Conservation (phyloP, 2,797 vertebrate genomes). For the Protosalanx chinensis region DNA sequence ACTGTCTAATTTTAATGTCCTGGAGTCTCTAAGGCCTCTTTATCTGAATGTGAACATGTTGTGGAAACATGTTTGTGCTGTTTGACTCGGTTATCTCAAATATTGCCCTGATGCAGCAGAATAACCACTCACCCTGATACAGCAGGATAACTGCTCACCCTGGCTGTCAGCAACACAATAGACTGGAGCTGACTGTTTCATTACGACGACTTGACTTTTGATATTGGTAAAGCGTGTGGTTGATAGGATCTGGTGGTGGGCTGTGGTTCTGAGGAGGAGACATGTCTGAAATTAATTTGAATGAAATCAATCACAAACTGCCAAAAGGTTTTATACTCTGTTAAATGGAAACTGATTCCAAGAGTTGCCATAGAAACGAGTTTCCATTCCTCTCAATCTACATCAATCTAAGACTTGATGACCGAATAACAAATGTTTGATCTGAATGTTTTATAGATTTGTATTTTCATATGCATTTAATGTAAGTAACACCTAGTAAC, state of each 20-base stretch:
- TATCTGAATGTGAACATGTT: conserved; percentile 10
- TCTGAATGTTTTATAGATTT: conserved; percentile 31
- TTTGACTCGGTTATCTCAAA: conserved; percentile 27
- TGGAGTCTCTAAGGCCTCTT: conserved; percentile 23
- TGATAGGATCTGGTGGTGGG: background rate
- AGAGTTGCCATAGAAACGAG: conserved; percentile 23
- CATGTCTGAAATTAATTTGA: conserved; percentile 6
- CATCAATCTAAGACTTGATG: conserved; percentile 2
- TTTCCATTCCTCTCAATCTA: background rate
- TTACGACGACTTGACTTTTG: background rate
- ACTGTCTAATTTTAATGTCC: background rate
- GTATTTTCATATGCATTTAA: conserved; percentile 18
- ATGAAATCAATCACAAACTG: conserved; percentile 15
- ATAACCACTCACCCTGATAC: conserved; percentile 2
- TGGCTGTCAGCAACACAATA: background rate
- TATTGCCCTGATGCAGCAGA: conserved; percentile 32
- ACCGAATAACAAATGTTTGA: conserved; percentile 23
- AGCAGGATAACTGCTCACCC: conserved; percentile 6
- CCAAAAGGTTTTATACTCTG: conserved; percentile 10
- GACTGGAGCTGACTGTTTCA: background rate
- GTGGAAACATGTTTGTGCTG: conserved; percentile 8
- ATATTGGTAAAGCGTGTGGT: background rate
- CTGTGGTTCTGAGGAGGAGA: background rate
- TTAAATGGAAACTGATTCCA: background rate
- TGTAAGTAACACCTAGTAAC: conserved; percentile 27